Conservation (phyloP, 2,888 invertebrate species). For the Brenthis daphne region DNA sequence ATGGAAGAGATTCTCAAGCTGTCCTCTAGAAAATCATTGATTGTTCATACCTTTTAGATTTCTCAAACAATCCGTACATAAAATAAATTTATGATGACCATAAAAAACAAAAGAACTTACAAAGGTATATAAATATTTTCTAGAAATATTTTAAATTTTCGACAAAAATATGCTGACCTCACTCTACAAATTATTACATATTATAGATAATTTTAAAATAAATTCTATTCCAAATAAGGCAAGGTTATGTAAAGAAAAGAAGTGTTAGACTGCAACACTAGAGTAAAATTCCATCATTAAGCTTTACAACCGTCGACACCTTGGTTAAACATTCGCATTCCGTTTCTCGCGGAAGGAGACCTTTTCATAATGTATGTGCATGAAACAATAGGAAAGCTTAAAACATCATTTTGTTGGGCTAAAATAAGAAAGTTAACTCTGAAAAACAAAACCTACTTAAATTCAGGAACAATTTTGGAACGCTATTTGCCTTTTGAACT, state of each 20-base stretch:
- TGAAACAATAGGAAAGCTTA: conserved; percentile 22
- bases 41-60: too few relatives aligned
- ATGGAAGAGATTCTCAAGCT: too few relatives aligned
- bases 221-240: neutral
- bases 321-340: conserved; percentile 15
- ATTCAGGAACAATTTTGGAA: conserved; percentile 29
- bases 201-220: neutral
- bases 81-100: too few relatives aligned
- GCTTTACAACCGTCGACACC: conserved; percentile 13
- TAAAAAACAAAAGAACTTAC: too few relatives aligned
- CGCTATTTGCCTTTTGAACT: conserved; percentile 29
- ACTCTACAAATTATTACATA: too few relatives aligned
- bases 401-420: conserved; percentile 22
- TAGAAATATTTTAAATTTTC: too few relatives aligned
- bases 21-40: too few relatives aligned
- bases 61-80: too few relatives aligned
- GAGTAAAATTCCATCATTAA: conserved; percentile 13
- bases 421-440: conserved; percentile 27
- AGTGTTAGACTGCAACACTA: conserved; percentile 2
- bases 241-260: neutral
- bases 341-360: conserved; percentile 19
- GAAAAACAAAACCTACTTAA: conserved; percentile 26
- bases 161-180: too few relatives aligned
- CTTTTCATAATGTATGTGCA: conserved; percentile 25
- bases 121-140: too few relatives aligned